Percentiles rank a stretch among this genome's conserved stretches.
Evolutionary conservation across 2,888 invertebrate genomes (phyloP).

Genomic region (Tortricodes alternella): DNA sequence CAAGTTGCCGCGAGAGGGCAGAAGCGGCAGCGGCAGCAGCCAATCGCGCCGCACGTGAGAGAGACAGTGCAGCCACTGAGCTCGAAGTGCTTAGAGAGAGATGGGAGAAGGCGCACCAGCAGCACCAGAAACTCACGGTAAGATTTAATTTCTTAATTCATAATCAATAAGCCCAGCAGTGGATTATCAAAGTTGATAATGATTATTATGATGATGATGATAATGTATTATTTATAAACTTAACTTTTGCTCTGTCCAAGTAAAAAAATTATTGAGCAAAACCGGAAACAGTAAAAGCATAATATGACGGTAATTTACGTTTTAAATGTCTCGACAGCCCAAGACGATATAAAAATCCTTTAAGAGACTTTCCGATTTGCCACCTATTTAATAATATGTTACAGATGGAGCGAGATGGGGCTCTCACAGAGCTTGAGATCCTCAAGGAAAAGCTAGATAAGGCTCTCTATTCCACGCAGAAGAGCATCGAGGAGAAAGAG

Average conservation of each 20-base stretch:
- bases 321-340: too few relatives aligned
- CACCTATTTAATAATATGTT: constrained; percentile 41
- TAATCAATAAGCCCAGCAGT: too few relatives aligned
- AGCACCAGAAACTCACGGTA: constrained; percentile 92
- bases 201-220: too few relatives aligned
- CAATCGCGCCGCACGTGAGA: constrained; percentile 91
- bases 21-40: constrained; percentile 92
- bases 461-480: constrained; percentile 90
- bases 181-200: too few relatives aligned
- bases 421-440: constrained; percentile 91
- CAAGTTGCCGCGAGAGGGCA: constrained; percentile 90
- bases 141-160: constrained; percentile 36
- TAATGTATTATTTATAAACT: too few relatives aligned
- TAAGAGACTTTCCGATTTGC: too few relatives aligned
- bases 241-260: too few relatives aligned
- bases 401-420: constrained; percentile 93
- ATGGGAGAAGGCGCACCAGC: constrained; percentile 93
- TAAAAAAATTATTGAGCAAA: too few relatives aligned
- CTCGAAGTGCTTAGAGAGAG: constrained; percentile 93
- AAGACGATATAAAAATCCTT: too few relatives aligned
- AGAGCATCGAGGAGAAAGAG: constrained; percentile 94
- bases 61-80: constrained; percentile 92
- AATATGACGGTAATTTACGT: too few relatives aligned
- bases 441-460: constrained; percentile 95
- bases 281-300: too few relatives aligned